Conservation (phyloP, 2,888 invertebrate species). For the Tenthredo distinguenda region DNA sequence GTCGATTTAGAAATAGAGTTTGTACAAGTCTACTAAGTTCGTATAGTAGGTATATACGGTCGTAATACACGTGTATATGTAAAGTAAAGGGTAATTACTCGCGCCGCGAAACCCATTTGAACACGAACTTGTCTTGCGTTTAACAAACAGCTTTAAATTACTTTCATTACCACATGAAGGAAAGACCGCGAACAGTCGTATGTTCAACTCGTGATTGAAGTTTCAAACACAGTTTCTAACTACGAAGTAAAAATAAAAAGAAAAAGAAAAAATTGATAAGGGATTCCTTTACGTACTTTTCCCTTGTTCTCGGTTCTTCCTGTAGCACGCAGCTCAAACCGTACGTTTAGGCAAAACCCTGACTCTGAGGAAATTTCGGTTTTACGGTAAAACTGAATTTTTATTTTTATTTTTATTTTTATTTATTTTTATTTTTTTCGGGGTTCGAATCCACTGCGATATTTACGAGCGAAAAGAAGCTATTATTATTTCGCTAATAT, state of each 20-base stretch:
- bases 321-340: neutral
- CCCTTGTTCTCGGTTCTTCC: neutral
- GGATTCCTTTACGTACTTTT: neutral
- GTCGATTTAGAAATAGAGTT: neutral
- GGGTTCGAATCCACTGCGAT: neutral
- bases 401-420: neutral
- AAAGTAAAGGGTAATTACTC: constrained; percentile 12
- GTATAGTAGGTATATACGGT: neutral
- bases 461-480: neutral
- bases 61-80: neutral
- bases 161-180: constrained; percentile 13
- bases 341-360: neutral
- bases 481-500: neutral
- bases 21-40: neutral
- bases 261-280: neutral
- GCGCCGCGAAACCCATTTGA: constrained; percentile 17
- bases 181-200: neutral
- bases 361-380: neutral
- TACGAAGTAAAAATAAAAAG: neutral
- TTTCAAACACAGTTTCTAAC: neutral
- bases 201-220: neutral
- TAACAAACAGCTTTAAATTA: constrained; percentile 27
- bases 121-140: constrained; percentile 18
- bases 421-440: neutral
- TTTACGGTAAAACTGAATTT: neutral